Percentiles rank a stretch among this genome's conserved stretches.
These are phyloP conservation scores for Coregonus sp. DNA, from an alignment of 2,797 vertebrate genomes.

Conservation along the genomic window DNA sequence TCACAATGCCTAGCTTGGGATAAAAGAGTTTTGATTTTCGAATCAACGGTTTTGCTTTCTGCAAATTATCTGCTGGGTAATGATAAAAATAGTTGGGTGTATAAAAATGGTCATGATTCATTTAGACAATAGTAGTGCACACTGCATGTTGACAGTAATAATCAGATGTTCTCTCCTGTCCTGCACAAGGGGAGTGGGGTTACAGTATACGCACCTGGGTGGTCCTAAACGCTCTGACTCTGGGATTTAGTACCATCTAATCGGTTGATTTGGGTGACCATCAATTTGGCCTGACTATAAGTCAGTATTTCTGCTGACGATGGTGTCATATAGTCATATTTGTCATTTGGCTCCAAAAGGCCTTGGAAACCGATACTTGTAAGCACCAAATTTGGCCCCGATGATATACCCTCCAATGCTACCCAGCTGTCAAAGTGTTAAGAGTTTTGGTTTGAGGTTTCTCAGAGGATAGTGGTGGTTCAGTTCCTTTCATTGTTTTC, in stretches of 20 bases:
- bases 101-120: background rate
- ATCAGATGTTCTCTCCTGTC: conserved; percentile 19
- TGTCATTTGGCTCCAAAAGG: background rate
- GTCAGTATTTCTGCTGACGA: background rate
- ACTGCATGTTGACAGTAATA: background rate
- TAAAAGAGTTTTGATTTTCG: background rate
- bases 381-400: background rate
- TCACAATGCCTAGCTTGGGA: conserved; percentile 5
- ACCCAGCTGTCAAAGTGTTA: conserved; percentile 42
- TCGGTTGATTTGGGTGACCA: conserved; percentile 8
- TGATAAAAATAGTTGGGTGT: background rate
- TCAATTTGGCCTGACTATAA: conserved; percentile 9
- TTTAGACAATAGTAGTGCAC: no score
- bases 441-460: conserved; percentile 4
- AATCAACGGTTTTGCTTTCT: conserved; percentile 13
- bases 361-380: background rate
- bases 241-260: conserved; percentile 22
- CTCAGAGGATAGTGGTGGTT: conserved; percentile 30
- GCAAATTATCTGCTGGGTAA: background rate
- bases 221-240: conserved; percentile 41
- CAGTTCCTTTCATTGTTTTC: conserved; percentile 24
- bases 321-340: background rate
- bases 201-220: conserved; percentile 26
- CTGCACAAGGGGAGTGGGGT: conserved; percentile 6
- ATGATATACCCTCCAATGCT: background rate